A percentile compares a stretch with the other conserved stretches of the same genome.
Evolutionary conservation across 2,113 vertebrate genomes (phyloP).

Genomic region (Cephalopholis sonnerati): DNA sequence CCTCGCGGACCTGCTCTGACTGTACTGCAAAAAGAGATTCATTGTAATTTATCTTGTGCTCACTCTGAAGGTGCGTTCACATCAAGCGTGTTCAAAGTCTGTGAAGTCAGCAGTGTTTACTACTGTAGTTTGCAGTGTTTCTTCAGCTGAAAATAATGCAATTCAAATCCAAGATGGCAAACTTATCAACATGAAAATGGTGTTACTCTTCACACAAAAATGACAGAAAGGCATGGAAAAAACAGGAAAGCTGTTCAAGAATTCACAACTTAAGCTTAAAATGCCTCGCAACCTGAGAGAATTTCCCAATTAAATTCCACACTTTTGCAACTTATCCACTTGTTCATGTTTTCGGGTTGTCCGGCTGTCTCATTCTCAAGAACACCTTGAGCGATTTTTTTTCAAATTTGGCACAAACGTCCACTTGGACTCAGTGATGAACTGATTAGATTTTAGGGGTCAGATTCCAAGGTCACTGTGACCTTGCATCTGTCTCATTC

Average conservation of each 20-base stretch:
- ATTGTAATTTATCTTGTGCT: conserved; percentile 28
- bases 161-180: not conserved
- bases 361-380: too few species aligned
- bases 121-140: not conserved
- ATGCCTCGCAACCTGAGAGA: not conserved
- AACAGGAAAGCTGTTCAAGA: not conserved
- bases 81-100: conserved; percentile 3
- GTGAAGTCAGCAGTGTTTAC: conserved; percentile 4
- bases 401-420: too few species aligned
- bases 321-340: not conserved
- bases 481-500: too few species aligned
- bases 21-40: conserved; percentile 48
- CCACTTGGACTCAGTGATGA: too few species aligned
- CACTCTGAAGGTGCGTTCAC: conserved; percentile 11
- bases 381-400: too few species aligned
- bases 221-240: not conserved
- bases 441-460: too few species aligned
- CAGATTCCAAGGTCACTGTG: too few species aligned
- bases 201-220: not conserved
- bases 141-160: not conserved
- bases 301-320: not conserved
- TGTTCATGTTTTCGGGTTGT: not conserved
- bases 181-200: not conserved
- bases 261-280: not conserved
- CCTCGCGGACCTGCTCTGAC: conserved; percentile 46